These are phyloP conservation scores for Gobius niger DNA, from an alignment of 2,113 vertebrate species.

Conservation along the genomic window DNA sequence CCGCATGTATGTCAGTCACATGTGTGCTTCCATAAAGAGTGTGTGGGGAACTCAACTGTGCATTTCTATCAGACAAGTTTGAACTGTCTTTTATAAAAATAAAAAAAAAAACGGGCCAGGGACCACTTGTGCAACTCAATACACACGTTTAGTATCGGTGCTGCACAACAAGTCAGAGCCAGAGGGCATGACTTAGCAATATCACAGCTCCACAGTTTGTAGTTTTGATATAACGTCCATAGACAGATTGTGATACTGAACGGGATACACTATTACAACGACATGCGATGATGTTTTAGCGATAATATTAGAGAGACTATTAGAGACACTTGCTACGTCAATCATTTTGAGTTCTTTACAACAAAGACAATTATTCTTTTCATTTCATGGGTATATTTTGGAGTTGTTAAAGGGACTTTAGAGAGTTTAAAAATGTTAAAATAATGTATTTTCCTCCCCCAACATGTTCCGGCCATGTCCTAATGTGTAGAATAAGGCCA, in stretches of 20 bases:
- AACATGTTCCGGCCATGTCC: too few relatives aligned
- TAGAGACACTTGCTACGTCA: background rate
- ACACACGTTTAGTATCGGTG: slow-evolving; percentile 12
- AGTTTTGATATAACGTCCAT: slow-evolving; percentile 15
- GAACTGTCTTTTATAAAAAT: slow-evolving; percentile 22
- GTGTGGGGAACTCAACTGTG: slow-evolving; percentile 16
- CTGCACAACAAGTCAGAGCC: slow-evolving; percentile 14
- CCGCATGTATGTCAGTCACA: slow-evolving; percentile 16
- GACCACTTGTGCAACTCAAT: slow-evolving; percentile 20
- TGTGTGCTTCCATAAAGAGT: slow-evolving; percentile 20
- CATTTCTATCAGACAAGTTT: slow-evolving; percentile 23
- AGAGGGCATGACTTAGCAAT: slow-evolving; percentile 19
- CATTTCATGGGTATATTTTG: background rate
- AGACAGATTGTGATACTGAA: slow-evolving; percentile 6
- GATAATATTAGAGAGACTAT: background rate
- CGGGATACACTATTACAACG: background rate
- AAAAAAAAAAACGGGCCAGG: slow-evolving; percentile 22
- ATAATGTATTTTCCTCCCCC: too few relatives aligned
- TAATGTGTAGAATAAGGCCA: too few relatives aligned
- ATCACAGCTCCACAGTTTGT: slow-evolving; percentile 2
- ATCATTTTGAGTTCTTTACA: background rate
- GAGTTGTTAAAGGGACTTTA: too few relatives aligned
- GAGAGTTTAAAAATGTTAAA: too few relatives aligned
- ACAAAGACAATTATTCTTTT: background rate
- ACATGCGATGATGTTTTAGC: background rate